Evolutionary conservation across 2,888 invertebrate species (phyloP), one percentile per base, ranked within the genome.

Genomic region (Caenorhabditis japonica): DNA sequence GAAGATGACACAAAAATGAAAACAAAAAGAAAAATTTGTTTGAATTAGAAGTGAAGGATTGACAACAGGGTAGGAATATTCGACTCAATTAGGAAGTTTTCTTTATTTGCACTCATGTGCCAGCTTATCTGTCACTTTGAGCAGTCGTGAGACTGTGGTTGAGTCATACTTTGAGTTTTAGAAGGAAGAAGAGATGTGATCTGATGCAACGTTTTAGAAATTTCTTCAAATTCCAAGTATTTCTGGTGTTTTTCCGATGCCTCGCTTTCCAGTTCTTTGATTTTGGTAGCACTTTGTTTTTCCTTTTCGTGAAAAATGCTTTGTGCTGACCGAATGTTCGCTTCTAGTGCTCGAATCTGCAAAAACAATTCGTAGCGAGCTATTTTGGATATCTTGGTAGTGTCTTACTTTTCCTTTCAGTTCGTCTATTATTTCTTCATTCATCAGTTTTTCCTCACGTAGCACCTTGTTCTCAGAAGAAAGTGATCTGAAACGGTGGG

Each of bases 391-490:
- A n/a, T n/a, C n/a, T n/a, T n/a, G 12, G 8, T 17, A 19, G 10
- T 3, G 5, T 5, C 53, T 60, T 10, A 81, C 75, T 64, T 81
- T 79, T 38, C 71, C 74, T 30, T 64, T 75, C 41, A 83, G 39
- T n/a, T 70, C 75, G 19, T 82, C 83, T 2, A 83, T 71, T 23
- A 73, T 72, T 53, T 85, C 85, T 15, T 74, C 74, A 17, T 82
- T 69, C 5, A 60, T 62, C 15, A 79, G 30, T 44, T 80, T 82
- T 51, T 86, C 84, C 56, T 86, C 83, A 19, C 85, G 60, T 17
- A 85, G 51, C 7, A 79, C 59, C 34, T 79, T 77, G 53, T 86
- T 86, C 59, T 86, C 86, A 23, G 79, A 75, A 25, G 84, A 77
- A n/a, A 86, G 53, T 8, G 83, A 82, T 59, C 75, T 75, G 44